Evolutionary conservation across 2,797 vertebrate species (phyloP), one percentile per base, ranked within the genome.

Genomic region (Gambelia wislizenii): DNA sequence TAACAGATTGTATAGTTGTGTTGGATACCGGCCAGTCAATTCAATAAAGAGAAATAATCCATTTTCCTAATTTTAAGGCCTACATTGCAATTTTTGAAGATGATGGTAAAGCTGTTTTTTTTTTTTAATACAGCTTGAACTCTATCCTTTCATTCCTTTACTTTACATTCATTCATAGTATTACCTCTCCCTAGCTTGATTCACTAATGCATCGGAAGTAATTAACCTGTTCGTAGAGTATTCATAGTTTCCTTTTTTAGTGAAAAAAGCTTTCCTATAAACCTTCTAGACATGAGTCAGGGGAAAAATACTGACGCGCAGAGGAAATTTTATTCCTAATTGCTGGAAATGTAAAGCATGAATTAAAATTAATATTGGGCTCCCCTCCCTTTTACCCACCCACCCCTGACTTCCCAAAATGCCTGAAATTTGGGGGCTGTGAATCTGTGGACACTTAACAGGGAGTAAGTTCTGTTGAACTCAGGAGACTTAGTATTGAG

Each of bases 41-140:
- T 86, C 39, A 83, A 8, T 42, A 88, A 70, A 33, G 52, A 25
- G 89, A 30, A 69, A 78, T 77, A 9, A 13, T 49, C 61, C 2
- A 18, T 86, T 91, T 87, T 94, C 47, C 85, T 91, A 91, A 92
- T 90, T 91, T 91, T 89, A 86, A 70, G 1, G 6, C 76, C 10
- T 81, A 87, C 83, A 54, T 2, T n/a, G 86, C n/a, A n/a, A 75
- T 93, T 82, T 87, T 1, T 88, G 76, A 92, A 33, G 33, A 30
- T 89, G 76, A 4, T 79, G 74, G 33, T 82, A 61, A 47, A 90
- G 78, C 27, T 93, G n/a, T 84, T 39, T 8, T 77, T 39, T 30
- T 64, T 64, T 64, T 64, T 67, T 33, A 67, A 2, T 52, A 61
- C 14, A 89, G 76, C 88, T 88, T 52, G 54, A 49, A 61, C 22